Evolutionary conservation across 2,113 vertebrate genomes (phyloP).

Genomic region (Glareola pratincola): DNA sequence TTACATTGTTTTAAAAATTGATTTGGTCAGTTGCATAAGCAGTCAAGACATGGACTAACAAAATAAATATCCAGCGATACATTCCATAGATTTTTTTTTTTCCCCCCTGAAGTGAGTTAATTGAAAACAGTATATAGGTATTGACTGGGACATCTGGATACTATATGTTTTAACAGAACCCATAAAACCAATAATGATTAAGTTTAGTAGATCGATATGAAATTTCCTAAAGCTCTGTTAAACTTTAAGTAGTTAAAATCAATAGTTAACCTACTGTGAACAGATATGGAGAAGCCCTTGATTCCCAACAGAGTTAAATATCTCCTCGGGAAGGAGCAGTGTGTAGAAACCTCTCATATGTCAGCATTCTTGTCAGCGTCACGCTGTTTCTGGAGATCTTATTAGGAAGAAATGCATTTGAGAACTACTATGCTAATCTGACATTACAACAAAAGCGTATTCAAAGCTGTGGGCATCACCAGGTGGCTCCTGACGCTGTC

Average conservation of each 20-base stretch:
- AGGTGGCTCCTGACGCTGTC: fast-evolving
- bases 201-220: slow-evolving; percentile 1
- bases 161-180: not conserved
- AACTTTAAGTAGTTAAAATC: slow-evolving; percentile 41
- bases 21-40: slow-evolving; percentile 25
- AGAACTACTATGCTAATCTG: not conserved
- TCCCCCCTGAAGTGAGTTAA: not conserved
- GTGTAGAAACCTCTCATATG: not conserved
- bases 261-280: slow-evolving; percentile 34
- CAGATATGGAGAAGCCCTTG: not conserved
- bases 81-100: not conserved
- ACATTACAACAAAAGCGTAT: not conserved
- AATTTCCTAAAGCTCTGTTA: slow-evolving; percentile 28
- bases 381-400: not conserved
- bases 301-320: not conserved
- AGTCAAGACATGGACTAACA: not conserved
- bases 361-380: not conserved
- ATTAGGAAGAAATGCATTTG: not conserved
- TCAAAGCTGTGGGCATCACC: not conserved
- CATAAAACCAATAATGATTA: slow-evolving; percentile 24
- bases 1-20: slow-evolving; percentile 29
- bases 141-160: slow-evolving; percentile 5
- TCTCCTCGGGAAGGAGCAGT: not conserved
- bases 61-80: not conserved
- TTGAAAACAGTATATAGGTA: slow-evolving; percentile 35